These are phyloP conservation scores for Phylloscopus trochiloides DNA, from an alignment of 2,113 vertebrate genomes.

Conservation along the genomic window DNA sequence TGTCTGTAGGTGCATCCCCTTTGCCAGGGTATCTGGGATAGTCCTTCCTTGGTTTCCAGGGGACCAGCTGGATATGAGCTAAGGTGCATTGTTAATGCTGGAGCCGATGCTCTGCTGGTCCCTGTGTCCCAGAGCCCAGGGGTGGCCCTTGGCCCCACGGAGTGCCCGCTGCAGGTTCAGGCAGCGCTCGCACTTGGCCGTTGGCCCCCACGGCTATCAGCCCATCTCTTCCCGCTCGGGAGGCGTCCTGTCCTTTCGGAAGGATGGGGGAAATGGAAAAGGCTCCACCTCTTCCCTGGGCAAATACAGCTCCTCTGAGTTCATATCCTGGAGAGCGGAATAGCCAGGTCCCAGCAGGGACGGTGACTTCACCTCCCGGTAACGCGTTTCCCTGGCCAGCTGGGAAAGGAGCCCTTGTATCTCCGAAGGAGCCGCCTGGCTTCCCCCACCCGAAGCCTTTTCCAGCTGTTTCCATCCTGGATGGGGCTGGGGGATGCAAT, in stretches of 20 bases:
- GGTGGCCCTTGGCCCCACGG: not conserved
- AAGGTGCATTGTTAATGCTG: not conserved
- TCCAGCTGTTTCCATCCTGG: not conserved
- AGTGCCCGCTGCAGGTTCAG: rapidly evolving
- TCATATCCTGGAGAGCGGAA: conserved; percentile 64
- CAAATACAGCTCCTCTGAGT: conserved; percentile 67
- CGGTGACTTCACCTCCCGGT: conserved; percentile 67
- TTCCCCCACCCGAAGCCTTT: conserved; percentile 15
- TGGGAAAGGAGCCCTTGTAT: conserved; percentile 56
- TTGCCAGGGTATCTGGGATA: not conserved
- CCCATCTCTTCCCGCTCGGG: conserved; percentile 53
- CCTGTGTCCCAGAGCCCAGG: not conserved
- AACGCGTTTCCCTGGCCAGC: conserved; percentile 44
- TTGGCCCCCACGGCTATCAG: not conserved
- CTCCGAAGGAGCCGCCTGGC: conserved; percentile 4
- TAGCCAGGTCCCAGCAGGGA: conserved; percentile 62
- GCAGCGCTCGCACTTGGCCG: not conserved
- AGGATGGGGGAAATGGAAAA: conserved; percentile 72
- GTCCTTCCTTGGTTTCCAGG: not conserved
- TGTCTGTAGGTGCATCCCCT: not conserved
- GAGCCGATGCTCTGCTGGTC: not conserved
- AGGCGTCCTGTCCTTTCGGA: conserved; percentile 68
- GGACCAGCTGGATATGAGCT: not conserved
- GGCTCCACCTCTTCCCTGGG: conserved; percentile 68
- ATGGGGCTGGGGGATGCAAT: not conserved